Evolutionary conservation across 2,797 vertebrate species (phyloP).

Genomic region (Mico argentatus): DNA sequence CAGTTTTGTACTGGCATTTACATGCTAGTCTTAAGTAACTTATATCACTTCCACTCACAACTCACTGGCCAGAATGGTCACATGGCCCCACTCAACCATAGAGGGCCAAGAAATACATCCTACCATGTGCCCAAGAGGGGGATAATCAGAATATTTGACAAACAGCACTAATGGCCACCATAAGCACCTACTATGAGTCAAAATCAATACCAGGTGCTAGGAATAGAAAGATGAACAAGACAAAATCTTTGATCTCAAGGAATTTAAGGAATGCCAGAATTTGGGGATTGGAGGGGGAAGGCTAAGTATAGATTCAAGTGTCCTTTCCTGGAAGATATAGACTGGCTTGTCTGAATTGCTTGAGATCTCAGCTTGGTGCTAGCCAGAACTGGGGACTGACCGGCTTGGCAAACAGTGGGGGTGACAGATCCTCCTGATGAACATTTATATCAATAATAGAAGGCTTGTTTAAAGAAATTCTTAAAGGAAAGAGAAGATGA

Average conservation of each 20-base stretch:
- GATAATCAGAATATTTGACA: background rate
- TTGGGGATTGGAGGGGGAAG: background rate
- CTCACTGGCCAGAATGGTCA: background rate
- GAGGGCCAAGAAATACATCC: background rate
- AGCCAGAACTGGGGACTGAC: constrained; percentile 31
- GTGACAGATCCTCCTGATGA: constrained; percentile 47
- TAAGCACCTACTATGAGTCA: background rate
- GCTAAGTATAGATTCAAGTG: background rate
- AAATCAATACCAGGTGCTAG: background rate
- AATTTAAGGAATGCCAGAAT: background rate
- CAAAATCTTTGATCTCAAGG: background rate
- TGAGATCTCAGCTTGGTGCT: background rate
- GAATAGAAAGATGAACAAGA: background rate
- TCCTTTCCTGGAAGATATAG: background rate
- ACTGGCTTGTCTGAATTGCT: background rate
- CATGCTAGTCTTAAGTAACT: background rate
- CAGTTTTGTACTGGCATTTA: background rate
- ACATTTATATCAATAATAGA: constrained; percentile 73
- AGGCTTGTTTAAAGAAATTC: constrained; percentile 69
- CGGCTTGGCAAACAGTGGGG: constrained; percentile 12
- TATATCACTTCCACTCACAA: background rate
- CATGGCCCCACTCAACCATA: fast-evolving
- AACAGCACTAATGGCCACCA: background rate
- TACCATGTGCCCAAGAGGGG: background rate
- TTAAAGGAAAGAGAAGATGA: constrained; percentile 81